A percentile compares a stretch with the other conserved stretches of the same genome.
Conservation (phyloP, 2,113 vertebrate species). For the Pongo pygmaeus region DNA sequence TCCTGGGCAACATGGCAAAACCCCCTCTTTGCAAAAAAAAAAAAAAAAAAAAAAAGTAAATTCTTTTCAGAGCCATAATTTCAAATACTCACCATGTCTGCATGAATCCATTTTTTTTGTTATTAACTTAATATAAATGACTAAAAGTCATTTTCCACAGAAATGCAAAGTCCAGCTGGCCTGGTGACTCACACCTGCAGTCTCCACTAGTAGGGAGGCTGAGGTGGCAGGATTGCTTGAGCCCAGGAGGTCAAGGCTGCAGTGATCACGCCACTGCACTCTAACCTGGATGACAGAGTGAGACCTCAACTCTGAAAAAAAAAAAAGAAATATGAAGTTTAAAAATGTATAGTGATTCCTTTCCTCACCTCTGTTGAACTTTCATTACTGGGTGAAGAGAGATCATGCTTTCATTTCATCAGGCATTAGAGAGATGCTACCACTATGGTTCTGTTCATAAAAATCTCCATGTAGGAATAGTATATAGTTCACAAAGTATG, state of each 20-base stretch:
- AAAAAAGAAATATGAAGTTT: background rate
- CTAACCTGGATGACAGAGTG: too few species aligned
- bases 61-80: background rate
- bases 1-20: too few species aligned
- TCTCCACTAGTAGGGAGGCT: too few species aligned
- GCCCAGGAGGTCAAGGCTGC: too few species aligned
- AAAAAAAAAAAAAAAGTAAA: background rate
- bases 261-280: too few species aligned
- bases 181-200: too few species aligned
- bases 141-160: slow-evolving; percentile 17
- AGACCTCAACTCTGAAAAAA: too few species aligned
- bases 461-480: background rate
- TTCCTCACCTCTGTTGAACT: background rate
- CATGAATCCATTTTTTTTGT: background rate
- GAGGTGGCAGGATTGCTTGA: too few species aligned
- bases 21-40: too few species aligned
- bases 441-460: background rate
- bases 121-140: slow-evolving; percentile 10
- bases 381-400: background rate
- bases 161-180: background rate
- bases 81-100: background rate
- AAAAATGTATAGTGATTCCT: background rate
- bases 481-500: background rate
- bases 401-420: background rate
- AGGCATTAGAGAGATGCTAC: background rate